These are phyloP conservation scores for Holcopasites calliopsidis DNA, from an alignment of 1,140 invertebrate genomes.

Conservation along the genomic window DNA sequence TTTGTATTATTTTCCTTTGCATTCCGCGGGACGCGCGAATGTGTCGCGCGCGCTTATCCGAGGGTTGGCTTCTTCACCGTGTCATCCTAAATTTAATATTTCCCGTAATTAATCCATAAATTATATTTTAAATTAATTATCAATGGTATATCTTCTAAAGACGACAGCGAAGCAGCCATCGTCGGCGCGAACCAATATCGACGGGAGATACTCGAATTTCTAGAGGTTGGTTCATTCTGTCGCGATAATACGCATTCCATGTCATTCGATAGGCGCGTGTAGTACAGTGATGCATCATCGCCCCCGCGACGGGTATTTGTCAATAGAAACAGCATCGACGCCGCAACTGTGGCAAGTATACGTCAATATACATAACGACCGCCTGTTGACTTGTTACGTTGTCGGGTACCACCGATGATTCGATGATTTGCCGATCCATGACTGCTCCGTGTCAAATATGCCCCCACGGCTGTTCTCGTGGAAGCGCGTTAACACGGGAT, in stretches of 20 bases:
- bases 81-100: too few relatives aligned
- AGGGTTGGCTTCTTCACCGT: not conserved
- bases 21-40: not conserved
- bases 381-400: constrained; percentile 79
- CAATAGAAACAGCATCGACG: constrained; percentile 74
- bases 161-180: too few relatives aligned
- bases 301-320: constrained; percentile 71
- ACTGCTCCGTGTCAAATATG: constrained; percentile 75
- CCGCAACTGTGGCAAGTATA: constrained; percentile 71
- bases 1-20: constrained; percentile 2
- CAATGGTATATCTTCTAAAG: too few relatives aligned
- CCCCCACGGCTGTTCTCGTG: constrained; percentile 61
- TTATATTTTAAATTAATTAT: too few relatives aligned
- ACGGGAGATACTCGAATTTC: constrained; percentile 49
- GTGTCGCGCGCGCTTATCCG: too few relatives aligned
- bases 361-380: constrained; percentile 74
- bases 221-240: constrained; percentile 60
- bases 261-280: constrained; percentile 57
- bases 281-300: constrained; percentile 70
- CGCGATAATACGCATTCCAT: constrained; percentile 63
- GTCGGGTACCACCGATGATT: constrained; percentile 74
- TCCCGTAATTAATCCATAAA: too few relatives aligned
- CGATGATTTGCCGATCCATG: constrained; percentile 78
- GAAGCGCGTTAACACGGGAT: constrained; percentile 65
- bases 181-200: constrained; percentile 11